phyloP scores from a whole-genome alignment of 2,888 invertebrate genomes.

The Ophraella communa region DNA sequence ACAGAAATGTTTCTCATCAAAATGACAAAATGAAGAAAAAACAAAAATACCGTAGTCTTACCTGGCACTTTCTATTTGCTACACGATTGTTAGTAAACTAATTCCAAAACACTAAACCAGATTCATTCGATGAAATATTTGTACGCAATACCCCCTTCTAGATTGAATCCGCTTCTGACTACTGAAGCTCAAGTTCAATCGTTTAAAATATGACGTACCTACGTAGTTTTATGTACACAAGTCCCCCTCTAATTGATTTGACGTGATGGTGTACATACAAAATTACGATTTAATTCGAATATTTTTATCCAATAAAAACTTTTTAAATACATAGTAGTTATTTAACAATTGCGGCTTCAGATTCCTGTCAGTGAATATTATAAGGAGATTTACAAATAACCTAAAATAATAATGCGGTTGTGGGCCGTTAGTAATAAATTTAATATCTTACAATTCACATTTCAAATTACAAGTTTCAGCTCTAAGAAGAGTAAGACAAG shows the following conservation, averaged over 20 bases:
- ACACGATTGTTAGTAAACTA: not conserved
- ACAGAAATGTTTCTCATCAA: too few species aligned
- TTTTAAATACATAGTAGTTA: too few species aligned
- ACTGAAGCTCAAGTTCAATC: constrained; percentile 29
- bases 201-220: constrained; percentile 28
- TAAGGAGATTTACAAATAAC: too few species aligned
- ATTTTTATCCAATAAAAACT: not conserved
- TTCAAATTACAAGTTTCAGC: too few species aligned
- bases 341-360: too few species aligned
- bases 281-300: not conserved
- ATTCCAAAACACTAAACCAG: not conserved
- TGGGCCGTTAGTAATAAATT: too few species aligned
- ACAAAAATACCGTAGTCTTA: not conserved
- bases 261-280: constrained; percentile 2
- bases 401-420: too few species aligned
- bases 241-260: constrained; percentile 32
- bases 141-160: constrained; percentile 14
- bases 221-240: constrained; percentile 26
- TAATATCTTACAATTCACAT: too few species aligned
- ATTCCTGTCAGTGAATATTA: too few species aligned
- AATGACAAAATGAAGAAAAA: too few species aligned
- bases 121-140: not conserved
- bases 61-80: not conserved
- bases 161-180: constrained; percentile 25
- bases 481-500: too few species aligned